A percentile compares a stretch with the other conserved stretches of the same genome.
Conservation (phyloP, 1,140 invertebrate species). For the Chlorops oryzae region DNA sequence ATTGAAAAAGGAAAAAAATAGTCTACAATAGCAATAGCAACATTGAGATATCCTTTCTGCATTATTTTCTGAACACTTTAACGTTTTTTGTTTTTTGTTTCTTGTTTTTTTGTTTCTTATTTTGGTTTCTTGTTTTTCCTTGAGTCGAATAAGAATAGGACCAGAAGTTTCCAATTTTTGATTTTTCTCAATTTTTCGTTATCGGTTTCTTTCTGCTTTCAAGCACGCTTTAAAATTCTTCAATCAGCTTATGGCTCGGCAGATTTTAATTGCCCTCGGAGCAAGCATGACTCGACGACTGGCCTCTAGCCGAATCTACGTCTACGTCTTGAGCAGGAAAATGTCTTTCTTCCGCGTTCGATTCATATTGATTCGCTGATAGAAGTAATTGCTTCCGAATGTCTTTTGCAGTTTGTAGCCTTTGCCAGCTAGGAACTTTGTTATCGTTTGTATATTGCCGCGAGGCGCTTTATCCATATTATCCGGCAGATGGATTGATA, state of each 20-base stretch:
- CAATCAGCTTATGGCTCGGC: constrained; percentile 12
- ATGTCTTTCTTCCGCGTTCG: constrained; percentile 46
- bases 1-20: background rate
- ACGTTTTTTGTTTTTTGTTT: background rate
- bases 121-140: too few relatives aligned
- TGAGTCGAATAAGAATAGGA: background rate
- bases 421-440: constrained; percentile 42
- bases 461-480: constrained; percentile 39
- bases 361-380: constrained; percentile 39
- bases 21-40: background rate
- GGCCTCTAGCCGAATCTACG: too few relatives aligned
- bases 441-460: constrained; percentile 40
- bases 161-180: background rate
- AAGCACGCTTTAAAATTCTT: background rate
- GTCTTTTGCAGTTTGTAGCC: constrained; percentile 42
- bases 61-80: background rate
- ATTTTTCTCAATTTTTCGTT: background rate
- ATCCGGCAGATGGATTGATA: constrained; percentile 47
- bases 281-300: too few relatives aligned
- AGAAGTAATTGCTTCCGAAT: constrained; percentile 45
- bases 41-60: background rate
- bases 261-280: too few relatives aligned
- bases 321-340: constrained; percentile 40
- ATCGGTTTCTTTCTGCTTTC: background rate
- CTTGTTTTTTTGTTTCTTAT: constrained; percentile 4